These are phyloP conservation scores for Saimiri boliviensis DNA, from an alignment of 2,113 vertebrate genomes.

Conservation along the genomic window DNA sequence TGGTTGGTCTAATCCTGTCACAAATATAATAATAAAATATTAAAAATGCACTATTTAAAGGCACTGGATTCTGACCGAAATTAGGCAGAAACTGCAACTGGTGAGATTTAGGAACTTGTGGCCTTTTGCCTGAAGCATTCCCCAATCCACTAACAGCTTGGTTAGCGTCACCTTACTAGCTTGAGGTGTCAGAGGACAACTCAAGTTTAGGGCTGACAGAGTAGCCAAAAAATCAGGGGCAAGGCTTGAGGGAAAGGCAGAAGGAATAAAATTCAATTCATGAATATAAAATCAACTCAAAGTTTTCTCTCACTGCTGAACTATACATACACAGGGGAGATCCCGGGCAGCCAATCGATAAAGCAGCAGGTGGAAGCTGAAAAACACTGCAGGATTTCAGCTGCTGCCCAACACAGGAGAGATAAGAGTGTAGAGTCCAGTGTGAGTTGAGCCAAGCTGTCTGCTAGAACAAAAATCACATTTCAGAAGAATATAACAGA, in stretches of 20 bases:
- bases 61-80: neutral
- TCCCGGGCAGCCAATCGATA: neutral
- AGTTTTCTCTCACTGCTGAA: neutral
- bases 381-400: neutral
- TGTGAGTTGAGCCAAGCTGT: neutral
- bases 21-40: neutral
- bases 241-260: neutral
- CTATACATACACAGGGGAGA: neutral
- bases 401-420: neutral
- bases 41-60: slow-evolving; percentile 1
- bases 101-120: neutral
- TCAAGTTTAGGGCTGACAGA: neutral
- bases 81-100: neutral
- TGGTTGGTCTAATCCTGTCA: neutral
- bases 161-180: neutral
- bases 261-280: neutral
- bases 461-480: neutral
- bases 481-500: slow-evolving; percentile 11
- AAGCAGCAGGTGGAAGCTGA: neutral
- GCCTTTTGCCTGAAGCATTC: neutral
- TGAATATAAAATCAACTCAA: neutral
- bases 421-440: neutral
- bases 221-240: neutral
- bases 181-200: neutral
- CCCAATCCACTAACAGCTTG: neutral